Evolutionary conservation across 2,888 invertebrate genomes (phyloP), one percentile per base, ranked within the genome.

Genomic region (Aleiodes alternator): DNA sequence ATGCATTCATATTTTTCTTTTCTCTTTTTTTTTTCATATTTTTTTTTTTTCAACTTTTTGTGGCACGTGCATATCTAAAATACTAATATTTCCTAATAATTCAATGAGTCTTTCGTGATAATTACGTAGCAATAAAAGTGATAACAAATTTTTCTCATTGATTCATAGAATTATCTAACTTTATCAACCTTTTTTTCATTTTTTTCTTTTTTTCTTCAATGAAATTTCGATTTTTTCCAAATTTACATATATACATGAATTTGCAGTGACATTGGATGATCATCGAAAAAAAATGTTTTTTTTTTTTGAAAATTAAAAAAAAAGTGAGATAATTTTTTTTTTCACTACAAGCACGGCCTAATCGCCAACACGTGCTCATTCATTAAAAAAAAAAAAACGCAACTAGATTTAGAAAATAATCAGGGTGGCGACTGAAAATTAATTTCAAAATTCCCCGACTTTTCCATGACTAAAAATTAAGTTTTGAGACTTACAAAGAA

Each of bases 241-340:
- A 77, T 79, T 38, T 79, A 79, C 78, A 78, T 78, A 80, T 79
- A 77, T 80, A 79, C 79, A 80, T 75, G 64, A 2, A 72, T 66
- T 56, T 48, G 57, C 69, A 51, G 38, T 73, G 48, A 70, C 34
- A 34, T 38, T 74, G 12, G 64, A 31, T 57, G 66, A 55, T 64
- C 64, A 56, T 68, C 16, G 14, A n/a, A 12, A 68, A 23, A 23
- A 23, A 1, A n/a, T n/a, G n/a, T 2, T 23, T 23, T 23, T 53
- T 34, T 56, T 69, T 72, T 59, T 34, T 55, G 31, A 23, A 31
- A 29, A 23, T 23, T 57, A 29, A 72, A 56, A 9, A 75, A 59
- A 72, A 50, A 23, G 23, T 43, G 75, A 51, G 76, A 29, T 69
- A 56, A 68, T n/a, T n/a, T n/a, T 23, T 23, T 23, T 76, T 48